phyloP scores from a whole-genome alignment of 2,888 invertebrate genomes.

The Priocnemis perturbator region DNA sequence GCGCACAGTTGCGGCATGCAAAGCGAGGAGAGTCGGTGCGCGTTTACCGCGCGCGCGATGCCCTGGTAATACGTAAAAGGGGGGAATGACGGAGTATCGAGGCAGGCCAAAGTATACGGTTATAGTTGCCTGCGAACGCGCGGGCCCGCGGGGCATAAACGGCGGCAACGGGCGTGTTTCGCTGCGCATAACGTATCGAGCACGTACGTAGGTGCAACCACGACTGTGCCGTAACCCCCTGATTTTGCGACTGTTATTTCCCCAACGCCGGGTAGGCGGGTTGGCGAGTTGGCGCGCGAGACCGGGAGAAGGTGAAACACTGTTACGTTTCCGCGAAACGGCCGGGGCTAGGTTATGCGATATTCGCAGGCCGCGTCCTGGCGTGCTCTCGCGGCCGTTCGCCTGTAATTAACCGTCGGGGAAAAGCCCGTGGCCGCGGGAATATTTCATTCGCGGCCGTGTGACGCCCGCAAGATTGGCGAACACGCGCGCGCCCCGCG shows the following conservation, averaged over 20 bases:
- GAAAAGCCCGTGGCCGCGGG: too few relatives aligned
- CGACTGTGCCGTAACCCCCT: not conserved
- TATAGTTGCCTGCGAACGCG: constrained; percentile 26
- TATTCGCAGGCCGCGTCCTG: too few relatives aligned
- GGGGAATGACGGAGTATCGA: constrained; percentile 29
- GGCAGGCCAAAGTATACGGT: constrained; percentile 27
- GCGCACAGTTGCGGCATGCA: not conserved
- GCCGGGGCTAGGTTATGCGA: too few relatives aligned
- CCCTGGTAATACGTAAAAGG: constrained; percentile 8
- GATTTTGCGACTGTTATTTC: constrained; percentile 9
- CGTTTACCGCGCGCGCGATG: not conserved
- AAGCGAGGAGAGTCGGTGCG: not conserved
- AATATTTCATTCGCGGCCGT: not conserved
- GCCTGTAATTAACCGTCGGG: constrained; percentile 18
- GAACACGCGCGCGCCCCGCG: too few relatives aligned
- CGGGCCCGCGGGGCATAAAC: constrained; percentile 19
- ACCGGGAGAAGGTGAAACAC: too few relatives aligned
- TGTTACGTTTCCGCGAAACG: too few relatives aligned
- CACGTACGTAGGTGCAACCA: too few relatives aligned
- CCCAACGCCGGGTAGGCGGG: constrained; percentile 2
- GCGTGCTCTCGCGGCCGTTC: not conserved
- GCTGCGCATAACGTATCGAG: constrained; percentile 2
- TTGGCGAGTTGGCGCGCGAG: too few relatives aligned
- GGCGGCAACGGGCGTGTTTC: constrained; percentile 14
- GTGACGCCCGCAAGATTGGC: too few relatives aligned